Conservation (phyloP, 2,888 invertebrate genomes). For the Apamea sordens region DNA sequence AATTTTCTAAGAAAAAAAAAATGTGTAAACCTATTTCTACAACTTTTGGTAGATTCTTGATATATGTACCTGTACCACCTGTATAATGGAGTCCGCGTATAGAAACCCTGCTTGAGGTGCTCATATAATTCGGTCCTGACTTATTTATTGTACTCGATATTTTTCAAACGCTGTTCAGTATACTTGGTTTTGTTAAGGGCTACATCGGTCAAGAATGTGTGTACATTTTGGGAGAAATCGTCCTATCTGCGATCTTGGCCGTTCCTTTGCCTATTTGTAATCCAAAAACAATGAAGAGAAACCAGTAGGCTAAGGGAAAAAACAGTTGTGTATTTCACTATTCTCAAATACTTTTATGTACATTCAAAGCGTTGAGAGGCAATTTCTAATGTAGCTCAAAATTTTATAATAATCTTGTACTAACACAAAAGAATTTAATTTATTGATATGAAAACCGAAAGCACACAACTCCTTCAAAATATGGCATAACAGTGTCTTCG, state of each 20-base stretch:
- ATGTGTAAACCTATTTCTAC: background rate
- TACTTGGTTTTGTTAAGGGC: background rate
- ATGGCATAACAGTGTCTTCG: background rate
- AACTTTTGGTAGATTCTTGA: slow-evolving; percentile 22
- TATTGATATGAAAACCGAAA: slow-evolving; percentile 20
- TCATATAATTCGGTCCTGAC: background rate
- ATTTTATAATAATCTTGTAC: slow-evolving; percentile 29
- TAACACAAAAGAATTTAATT: slow-evolving; percentile 34
- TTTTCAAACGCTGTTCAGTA: background rate
- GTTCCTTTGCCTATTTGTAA: background rate
- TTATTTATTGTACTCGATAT: background rate
- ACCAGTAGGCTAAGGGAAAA: background rate
- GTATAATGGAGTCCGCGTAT: background rate
- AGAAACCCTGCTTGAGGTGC: slow-evolving; percentile 49
- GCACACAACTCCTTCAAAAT: background rate
- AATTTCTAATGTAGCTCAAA: slow-evolving; percentile 43
- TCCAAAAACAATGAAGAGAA: background rate
- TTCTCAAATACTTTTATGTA: slow-evolving; percentile 12
- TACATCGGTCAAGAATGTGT: background rate
- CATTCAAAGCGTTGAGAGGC: slow-evolving; percentile 48
- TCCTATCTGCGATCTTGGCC: background rate
- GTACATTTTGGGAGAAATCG: background rate
- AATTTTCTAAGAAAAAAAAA: slow-evolving; percentile 9
- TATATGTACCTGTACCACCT: slow-evolving; percentile 12
- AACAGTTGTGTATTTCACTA: background rate